Conservation (phyloP, 2,888 invertebrate genomes). For the Physocephala rufipes region DNA sequence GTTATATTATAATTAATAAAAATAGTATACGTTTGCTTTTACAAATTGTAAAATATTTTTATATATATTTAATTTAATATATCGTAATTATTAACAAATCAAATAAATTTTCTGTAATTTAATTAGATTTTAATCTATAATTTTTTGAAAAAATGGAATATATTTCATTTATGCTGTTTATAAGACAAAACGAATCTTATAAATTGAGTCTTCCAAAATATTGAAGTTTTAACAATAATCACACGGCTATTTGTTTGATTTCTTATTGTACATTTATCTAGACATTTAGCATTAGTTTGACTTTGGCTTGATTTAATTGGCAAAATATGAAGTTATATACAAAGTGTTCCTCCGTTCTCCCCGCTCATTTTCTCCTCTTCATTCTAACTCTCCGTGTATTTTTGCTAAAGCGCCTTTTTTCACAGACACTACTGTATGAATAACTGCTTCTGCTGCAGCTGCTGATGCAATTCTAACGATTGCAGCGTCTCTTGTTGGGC, state of each 20-base stretch:
- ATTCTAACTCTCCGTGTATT: not conserved
- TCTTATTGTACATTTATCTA: conserved; percentile 25
- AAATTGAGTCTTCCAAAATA: no score
- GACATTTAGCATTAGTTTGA: conserved; percentile 27
- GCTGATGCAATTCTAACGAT: not conserved
- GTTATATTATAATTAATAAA: not conserved
- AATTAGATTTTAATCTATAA: conserved; percentile 22
- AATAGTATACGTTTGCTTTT: not conserved
- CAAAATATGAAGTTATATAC: conserved; percentile 1
- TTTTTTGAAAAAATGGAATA: not conserved
- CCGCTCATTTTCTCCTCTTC: not conserved
- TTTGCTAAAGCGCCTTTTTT: conserved; percentile 14
- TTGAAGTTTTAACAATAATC: conserved; percentile 19
- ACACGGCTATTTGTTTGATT: conserved; percentile 2
- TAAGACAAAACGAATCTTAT: no score
- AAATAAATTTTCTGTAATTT: conserved; percentile 54
- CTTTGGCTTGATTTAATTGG: not conserved
- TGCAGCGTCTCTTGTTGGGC: conserved; percentile 5
- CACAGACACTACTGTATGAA: conserved; percentile 30
- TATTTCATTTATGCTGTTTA: not conserved
- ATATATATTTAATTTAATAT: not conserved
- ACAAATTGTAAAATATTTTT: not conserved
- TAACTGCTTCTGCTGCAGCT: conserved; percentile 6
- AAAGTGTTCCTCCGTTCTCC: not conserved
- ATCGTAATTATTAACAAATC: conserved; percentile 31